Conservation (phyloP, 2,113 vertebrate species). For the Callithrix jacchus region DNA sequence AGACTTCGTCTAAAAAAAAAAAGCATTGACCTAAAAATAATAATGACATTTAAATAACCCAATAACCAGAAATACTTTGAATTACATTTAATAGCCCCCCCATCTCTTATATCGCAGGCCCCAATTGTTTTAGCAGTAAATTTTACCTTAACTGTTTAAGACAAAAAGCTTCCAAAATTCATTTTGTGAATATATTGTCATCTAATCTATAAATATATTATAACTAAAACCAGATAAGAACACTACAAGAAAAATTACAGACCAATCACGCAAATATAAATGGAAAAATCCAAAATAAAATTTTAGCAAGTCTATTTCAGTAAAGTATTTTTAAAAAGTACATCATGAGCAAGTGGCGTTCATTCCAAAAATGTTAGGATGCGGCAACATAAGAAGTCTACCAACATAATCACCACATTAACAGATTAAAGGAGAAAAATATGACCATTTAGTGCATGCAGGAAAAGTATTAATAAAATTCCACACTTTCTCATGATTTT, state of each 20-base stretch:
- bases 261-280: not conserved
- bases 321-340: not conserved
- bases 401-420: not conserved
- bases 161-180: not conserved
- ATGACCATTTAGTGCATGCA: not conserved
- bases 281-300: constrained; percentile 6
- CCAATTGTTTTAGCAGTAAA: not conserved
- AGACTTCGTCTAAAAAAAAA: too few species aligned
- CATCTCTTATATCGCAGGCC: not conserved
- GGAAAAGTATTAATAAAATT: not conserved
- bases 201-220: not conserved
- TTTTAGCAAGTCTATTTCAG: not conserved
- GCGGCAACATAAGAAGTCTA: not conserved
- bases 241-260: not conserved
- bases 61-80: not conserved
- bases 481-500: not conserved
- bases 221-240: not conserved
- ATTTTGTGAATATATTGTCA: not conserved
- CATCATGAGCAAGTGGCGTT: not conserved
- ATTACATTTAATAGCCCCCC: not conserved
- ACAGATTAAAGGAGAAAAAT: not conserved
- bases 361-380: not conserved
- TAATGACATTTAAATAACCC: not conserved
- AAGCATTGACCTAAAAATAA: not conserved
- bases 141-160: not conserved